Conservation (phyloP, 2,888 invertebrate genomes). For the Cistogaster globosa region DNA sequence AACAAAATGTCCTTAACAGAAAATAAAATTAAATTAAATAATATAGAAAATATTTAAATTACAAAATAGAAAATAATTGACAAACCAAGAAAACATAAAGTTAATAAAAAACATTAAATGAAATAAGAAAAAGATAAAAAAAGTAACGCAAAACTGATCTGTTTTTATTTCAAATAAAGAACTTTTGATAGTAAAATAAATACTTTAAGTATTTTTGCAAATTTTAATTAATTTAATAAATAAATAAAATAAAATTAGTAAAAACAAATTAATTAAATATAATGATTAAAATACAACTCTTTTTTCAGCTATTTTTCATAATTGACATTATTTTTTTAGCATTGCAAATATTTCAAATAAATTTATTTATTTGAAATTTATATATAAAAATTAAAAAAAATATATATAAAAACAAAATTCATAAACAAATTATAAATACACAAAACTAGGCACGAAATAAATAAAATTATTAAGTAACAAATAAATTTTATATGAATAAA, state of each 20-base stretch:
- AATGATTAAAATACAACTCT: slow-evolving; percentile 34
- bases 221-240: slow-evolving; percentile 58
- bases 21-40: slow-evolving; percentile 20
- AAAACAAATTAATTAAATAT: slow-evolving; percentile 35
- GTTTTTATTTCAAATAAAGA: slow-evolving; percentile 55
- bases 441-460: slow-evolving; percentile 71
- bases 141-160: slow-evolving; percentile 34
- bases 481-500: slow-evolving; percentile 50
- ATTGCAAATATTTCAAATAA: slow-evolving; percentile 66
- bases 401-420: slow-evolving; percentile 13
- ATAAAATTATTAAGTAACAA: slow-evolving; percentile 61
- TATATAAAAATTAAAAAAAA: not conserved
- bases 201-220: slow-evolving; percentile 67
- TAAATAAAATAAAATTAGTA: slow-evolving; percentile 36
- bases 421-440: slow-evolving; percentile 62
- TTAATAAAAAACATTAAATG: slow-evolving; percentile 40
- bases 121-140: slow-evolving; percentile 29
- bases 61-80: not conserved
- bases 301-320: slow-evolving; percentile 67
- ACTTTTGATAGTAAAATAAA: slow-evolving; percentile 65
- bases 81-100: not conserved
- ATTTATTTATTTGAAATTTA: slow-evolving; percentile 38
- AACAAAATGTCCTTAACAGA: slow-evolving; percentile 62
- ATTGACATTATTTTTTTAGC: slow-evolving; percentile 74
- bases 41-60: slow-evolving; percentile 5